Percentiles rank a stretch among this genome's conserved stretches.
Evolutionary conservation across 2,888 invertebrate genomes (phyloP).

Genomic region (Epistrophe eligans): DNA sequence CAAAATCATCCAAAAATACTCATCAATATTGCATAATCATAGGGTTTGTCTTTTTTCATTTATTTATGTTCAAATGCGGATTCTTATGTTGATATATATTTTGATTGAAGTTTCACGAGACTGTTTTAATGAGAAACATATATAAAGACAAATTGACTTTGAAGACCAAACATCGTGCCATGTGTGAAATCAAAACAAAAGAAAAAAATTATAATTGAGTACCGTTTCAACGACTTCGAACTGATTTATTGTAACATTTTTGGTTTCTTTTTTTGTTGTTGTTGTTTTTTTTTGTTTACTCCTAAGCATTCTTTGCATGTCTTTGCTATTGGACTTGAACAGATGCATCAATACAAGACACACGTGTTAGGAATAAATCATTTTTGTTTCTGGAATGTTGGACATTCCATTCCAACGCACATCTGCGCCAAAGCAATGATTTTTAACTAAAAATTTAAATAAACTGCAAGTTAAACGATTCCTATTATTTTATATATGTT

Average conservation of each 20-base stretch:
- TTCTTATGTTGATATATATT: slow-evolving; percentile 19
- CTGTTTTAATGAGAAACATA: slow-evolving; percentile 30
- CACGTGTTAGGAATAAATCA: slow-evolving; percentile 59
- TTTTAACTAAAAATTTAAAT: slow-evolving; percentile 8
- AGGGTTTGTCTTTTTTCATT: neutral
- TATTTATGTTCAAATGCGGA: neutral
- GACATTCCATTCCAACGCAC: slow-evolving; percentile 51
- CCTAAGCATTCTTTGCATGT: slow-evolving; percentile 8
- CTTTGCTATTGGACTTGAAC: slow-evolving; percentile 12
- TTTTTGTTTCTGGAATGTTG: slow-evolving; percentile 32
- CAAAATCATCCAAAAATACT: slow-evolving; percentile 7
- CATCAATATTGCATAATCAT: slow-evolving; percentile 54
- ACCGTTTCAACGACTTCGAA: slow-evolving; percentile 42
- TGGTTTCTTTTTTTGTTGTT: neutral
- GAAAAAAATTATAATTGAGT: slow-evolving; percentile 59
- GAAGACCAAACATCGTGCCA: neutral
- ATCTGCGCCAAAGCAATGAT: slow-evolving; percentile 54
- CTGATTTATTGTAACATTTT: slow-evolving; percentile 9
- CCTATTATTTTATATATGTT: neutral
- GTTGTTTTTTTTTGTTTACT: neutral
- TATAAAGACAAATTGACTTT: slow-evolving; percentile 22
- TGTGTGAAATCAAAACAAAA: slow-evolving; percentile 54
- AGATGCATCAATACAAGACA: slow-evolving; percentile 12
- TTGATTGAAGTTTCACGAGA: slow-evolving; percentile 31
- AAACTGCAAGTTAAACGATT: neutral